phyloP scores from a whole-genome alignment of 2,797 vertebrate genomes.

The Microtus californicus region DNA sequence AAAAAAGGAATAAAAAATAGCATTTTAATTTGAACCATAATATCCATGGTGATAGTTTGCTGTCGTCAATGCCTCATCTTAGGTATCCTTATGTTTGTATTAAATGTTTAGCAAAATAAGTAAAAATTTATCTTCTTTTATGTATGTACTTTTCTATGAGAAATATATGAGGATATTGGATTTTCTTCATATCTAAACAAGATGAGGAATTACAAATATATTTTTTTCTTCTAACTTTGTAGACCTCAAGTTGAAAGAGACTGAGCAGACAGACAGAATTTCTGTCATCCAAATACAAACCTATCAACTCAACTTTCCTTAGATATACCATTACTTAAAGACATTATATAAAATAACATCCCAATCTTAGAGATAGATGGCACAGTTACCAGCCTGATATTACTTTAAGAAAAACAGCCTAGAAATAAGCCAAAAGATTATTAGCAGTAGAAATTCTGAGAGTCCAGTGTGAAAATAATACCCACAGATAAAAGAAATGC shows the following conservation, averaged over 20 bases:
- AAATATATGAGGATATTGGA: background rate
- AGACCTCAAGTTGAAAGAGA: background rate
- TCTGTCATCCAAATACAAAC: conserved; percentile 29
- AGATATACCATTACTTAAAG: background rate
- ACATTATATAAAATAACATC: background rate
- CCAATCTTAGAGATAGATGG: conserved; percentile 13
- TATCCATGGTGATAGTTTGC: background rate
- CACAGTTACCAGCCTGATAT: background rate
- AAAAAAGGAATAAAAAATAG: background rate
- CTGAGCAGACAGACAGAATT: background rate
- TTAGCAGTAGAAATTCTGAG: conserved; percentile 15
- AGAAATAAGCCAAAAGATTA: conserved; percentile 36
- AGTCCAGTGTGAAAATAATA: conserved; percentile 35
- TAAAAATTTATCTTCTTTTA: background rate
- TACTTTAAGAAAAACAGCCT: conserved; percentile 20
- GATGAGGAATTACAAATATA: conserved; percentile 15
- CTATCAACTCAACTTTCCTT: background rate
- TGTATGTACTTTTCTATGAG: background rate
- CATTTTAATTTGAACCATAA: background rate
- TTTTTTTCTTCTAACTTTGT: background rate
- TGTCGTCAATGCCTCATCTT: background rate
- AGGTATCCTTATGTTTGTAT: background rate
- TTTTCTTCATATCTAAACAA: background rate
- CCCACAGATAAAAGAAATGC: background rate
- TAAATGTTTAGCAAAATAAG: conserved; percentile 37